These are phyloP conservation scores for Phrynocephalus versicolor DNA, from an alignment of 2,113 vertebrate genomes.

Conservation along the genomic window DNA sequence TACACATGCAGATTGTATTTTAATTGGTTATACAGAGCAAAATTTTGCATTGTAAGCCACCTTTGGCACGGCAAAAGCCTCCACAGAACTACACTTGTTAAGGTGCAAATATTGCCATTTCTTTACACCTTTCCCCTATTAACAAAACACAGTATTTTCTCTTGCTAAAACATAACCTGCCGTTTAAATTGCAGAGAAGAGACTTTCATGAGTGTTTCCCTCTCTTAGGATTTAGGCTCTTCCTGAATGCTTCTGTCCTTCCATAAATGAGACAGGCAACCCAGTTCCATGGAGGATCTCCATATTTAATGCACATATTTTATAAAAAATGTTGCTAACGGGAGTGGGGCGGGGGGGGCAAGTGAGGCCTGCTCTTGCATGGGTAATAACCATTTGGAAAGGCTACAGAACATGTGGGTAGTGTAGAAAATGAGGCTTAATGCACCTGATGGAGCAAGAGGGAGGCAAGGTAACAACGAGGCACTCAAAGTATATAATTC, in stretches of 20 bases:
- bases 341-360: no score
- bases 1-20: not conserved
- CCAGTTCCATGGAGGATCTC: no score
- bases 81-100: not conserved
- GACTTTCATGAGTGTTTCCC: not conserved
- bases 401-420: not conserved
- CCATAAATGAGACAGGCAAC: not conserved
- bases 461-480: not conserved
- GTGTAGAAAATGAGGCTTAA: not conserved
- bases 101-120: not conserved
- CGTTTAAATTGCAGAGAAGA: not conserved
- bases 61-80: not conserved
- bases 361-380: no score
- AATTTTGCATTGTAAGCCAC: not conserved
- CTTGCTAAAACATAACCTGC: not conserved
- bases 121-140: not conserved
- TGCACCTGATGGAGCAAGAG: no score
- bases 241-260: not conserved
- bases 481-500: not conserved
- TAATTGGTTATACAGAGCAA: not conserved
- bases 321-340: no score
- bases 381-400: not conserved
- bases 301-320: no score
- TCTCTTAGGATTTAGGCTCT: not conserved
- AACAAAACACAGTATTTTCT: no score